Evolutionary conservation across 1,140 invertebrate species (phyloP).

Genomic region (Bombus sibiricus): DNA sequence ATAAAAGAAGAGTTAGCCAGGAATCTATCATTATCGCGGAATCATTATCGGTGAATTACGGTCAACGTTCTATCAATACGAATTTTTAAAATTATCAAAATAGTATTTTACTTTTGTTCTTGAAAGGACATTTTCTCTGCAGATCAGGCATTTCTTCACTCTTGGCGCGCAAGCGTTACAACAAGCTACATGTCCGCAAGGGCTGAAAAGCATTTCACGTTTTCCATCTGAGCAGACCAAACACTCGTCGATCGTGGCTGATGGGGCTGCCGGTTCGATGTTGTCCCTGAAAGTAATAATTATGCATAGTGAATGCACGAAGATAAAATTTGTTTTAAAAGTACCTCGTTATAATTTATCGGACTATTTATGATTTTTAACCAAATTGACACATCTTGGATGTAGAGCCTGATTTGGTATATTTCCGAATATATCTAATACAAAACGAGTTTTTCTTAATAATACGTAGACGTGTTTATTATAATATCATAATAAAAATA

Average conservation of each 20-base stretch:
- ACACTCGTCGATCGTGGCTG: conserved; percentile 92
- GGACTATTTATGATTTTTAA: neutral
- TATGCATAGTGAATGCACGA: neutral
- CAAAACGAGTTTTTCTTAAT: too few species aligned
- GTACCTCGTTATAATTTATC: neutral
- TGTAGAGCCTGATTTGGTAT: neutral
- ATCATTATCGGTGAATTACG: neutral
- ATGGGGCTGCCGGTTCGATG: conserved; percentile 76
- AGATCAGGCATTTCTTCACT: conserved; percentile 98
- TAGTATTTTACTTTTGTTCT: conserved; percentile 84
- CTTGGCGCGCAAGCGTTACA: conserved; percentile 95
- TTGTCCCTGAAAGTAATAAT: conserved; percentile 70
- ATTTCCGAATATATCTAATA: too few species aligned
- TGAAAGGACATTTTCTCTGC: conserved; percentile 91
- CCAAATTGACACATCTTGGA: neutral
- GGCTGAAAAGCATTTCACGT: conserved; percentile 93
- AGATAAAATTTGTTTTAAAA: neutral
- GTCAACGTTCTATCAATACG: neutral
- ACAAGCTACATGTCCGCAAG: conserved; percentile 96
- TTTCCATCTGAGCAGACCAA: conserved; percentile 97
- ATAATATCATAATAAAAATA: too few species aligned
- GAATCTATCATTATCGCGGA: too few species aligned
- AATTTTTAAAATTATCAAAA: neutral
- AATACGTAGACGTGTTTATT: too few species aligned
- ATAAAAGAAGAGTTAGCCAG: too few species aligned